Evolutionary conservation across 2,113 vertebrate species (phyloP).

Genomic region (Cervus canadensis): DNA sequence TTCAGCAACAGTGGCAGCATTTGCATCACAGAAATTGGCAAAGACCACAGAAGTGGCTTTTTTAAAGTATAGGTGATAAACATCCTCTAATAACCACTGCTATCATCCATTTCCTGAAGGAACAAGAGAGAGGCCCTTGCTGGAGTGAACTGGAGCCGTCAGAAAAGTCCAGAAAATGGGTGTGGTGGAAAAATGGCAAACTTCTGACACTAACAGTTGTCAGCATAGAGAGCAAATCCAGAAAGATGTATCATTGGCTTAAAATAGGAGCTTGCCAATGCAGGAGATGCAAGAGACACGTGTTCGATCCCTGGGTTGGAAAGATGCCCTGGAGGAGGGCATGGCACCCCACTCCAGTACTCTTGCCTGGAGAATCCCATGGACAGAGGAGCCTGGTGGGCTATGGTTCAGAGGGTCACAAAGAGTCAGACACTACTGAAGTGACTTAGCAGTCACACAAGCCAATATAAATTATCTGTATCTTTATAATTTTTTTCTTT

Average conservation of each 20-base stretch:
- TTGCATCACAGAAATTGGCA: neutral
- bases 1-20: neutral
- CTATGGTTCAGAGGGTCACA: neutral
- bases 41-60: neutral
- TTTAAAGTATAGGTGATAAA: too few relatives aligned
- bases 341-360: neutral
- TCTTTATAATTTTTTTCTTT: neutral
- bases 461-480: neutral
- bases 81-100: too few relatives aligned
- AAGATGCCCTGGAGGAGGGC: neutral
- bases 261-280: neutral
- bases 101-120: neutral
- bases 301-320: neutral
- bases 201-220: neutral
- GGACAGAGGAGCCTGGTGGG: neutral
- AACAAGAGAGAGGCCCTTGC: too few relatives aligned
- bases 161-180: too few relatives aligned
- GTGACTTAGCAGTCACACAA: neutral
- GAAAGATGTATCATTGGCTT: accelerated
- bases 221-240: accelerated
- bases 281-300: neutral
- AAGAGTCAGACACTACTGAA: neutral
- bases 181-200: neutral
- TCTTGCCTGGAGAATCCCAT: neutral
- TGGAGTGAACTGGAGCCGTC: accelerated